Evolutionary conservation across 2,888 invertebrate species (phyloP), one percentile per base, ranked within the genome.

Genomic region (Mesochorus sp.): DNA sequence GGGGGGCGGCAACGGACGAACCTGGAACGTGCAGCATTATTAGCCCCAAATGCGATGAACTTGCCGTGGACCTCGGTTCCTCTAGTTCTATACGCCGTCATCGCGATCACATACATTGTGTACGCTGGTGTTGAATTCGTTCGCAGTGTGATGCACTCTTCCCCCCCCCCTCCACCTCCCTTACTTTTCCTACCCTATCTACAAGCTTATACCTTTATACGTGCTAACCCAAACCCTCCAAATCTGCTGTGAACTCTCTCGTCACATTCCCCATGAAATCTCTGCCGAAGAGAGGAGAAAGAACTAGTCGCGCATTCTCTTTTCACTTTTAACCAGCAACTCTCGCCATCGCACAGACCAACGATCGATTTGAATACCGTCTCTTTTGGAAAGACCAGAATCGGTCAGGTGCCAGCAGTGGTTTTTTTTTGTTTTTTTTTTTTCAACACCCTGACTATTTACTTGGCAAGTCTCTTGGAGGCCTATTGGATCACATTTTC

Each of bases 11-110:
- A 57, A 61, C 55, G 75, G 80, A 71, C 57, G 71, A 74, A 71
- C 61, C 75, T 53, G 76, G 80, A 82, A 86, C 86, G 86, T 87
- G 85, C 85, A 82, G 86, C 89, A 89, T 89, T 89, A 89, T 89
- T 89, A 89, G 89, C 89, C 88, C 88, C 88, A 89, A 89, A 89
- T 89, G 88, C 88, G 88, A 89, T 89, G 88, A 86, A 88, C 87
- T 88, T 86, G 82, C 42, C 75, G 80, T 77, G 74, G 71, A 76
- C 75, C 80, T 80, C 73, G 70, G 72, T 76, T 76, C 68, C 79
- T 75, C 70, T 64, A 71, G 49, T 66, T 72, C 66, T 66, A 51
- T 80, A 66, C 71, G 66, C 67, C 57, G 61, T 79, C 81, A 71
- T 76, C 75, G 39, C 51, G 62, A 68, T 74, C 62, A 2, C 31